Conservation (phyloP, 2,797 vertebrate genomes). For the Alexandromys oeconomus region DNA sequence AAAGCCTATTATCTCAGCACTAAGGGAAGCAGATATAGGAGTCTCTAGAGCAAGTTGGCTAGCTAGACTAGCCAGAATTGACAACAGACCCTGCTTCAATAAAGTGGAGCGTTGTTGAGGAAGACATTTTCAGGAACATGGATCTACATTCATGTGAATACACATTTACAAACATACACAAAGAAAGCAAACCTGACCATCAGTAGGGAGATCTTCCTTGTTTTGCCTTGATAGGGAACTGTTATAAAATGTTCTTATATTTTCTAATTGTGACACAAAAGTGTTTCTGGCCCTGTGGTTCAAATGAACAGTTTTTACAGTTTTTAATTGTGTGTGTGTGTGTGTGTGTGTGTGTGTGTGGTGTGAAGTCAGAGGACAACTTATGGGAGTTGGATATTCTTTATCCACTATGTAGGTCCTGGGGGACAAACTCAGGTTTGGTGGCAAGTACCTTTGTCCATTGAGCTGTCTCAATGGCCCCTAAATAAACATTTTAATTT, state of each 20-base stretch:
- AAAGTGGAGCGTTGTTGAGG: not conserved
- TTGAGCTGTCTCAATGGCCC: not conserved
- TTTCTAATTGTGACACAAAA: constrained; percentile 46
- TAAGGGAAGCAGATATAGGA: not conserved
- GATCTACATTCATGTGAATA: not conserved
- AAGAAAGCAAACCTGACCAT: not conserved
- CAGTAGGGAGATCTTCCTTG: not conserved
- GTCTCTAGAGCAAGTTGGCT: not conserved
- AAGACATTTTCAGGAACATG: not conserved
- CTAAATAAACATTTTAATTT: not conserved
- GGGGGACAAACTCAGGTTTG: not conserved
- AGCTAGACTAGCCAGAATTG: not conserved
- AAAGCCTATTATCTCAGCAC: not conserved
- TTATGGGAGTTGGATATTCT: not conserved
- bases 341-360: too few species aligned
- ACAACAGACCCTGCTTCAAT: not conserved
- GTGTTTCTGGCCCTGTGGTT: not conserved
- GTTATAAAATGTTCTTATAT: not conserved
- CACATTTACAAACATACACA: too few species aligned
- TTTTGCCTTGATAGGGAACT: constrained; percentile 10
- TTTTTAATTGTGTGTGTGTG: not conserved
- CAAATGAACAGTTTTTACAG: not conserved
- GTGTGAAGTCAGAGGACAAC: not conserved
- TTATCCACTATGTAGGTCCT: not conserved
- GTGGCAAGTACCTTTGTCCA: not conserved